These are phyloP conservation scores for Arge pagana DNA, from an alignment of 2,888 invertebrate genomes.

Conservation along the genomic window DNA sequence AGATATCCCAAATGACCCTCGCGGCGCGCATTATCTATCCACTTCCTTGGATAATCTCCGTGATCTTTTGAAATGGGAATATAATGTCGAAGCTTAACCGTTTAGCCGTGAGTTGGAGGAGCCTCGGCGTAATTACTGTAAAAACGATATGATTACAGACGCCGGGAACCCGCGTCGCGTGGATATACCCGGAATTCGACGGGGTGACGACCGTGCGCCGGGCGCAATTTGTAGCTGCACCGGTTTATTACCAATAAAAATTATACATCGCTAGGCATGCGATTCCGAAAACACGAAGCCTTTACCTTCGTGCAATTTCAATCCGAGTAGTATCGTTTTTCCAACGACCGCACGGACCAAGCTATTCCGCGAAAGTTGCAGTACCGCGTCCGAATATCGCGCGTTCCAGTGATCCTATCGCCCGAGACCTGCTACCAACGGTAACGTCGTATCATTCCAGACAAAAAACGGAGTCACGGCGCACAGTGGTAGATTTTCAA, in stretches of 20 bases:
- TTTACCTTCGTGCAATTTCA: too few species aligned
- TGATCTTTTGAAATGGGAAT: conserved; percentile 39
- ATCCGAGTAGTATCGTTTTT: too few species aligned
- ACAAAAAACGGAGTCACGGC: too few species aligned
- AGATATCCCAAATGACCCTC: conserved; percentile 20
- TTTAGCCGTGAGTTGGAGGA: conserved; percentile 35
- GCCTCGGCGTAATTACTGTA: conserved; percentile 43
- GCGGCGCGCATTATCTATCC: conserved; percentile 19
- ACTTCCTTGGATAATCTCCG: conserved; percentile 33
- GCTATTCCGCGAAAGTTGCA: too few species aligned
- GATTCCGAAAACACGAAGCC: too few species aligned
- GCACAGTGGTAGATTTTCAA: too few species aligned
- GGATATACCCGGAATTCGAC: not conserved
- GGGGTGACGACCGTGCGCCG: not conserved
- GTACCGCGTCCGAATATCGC: too few species aligned
- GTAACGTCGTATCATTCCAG: too few species aligned
- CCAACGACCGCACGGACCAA: too few species aligned
- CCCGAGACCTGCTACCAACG: too few species aligned
- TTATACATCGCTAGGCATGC: too few species aligned
- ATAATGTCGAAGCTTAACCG: conserved; percentile 38
- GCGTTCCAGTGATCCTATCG: too few species aligned
- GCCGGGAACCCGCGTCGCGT: not conserved
- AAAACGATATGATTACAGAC: conserved; percentile 45
- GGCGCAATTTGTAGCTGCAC: conserved; percentile 48
- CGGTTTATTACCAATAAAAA: conserved; percentile 53